Percentiles rank a stretch among this genome's conserved stretches.
These are phyloP conservation scores for Ashinkailepas kermadecensis DNA, from an alignment of 2,888 invertebrate genomes.

Conservation along the genomic window DNA sequence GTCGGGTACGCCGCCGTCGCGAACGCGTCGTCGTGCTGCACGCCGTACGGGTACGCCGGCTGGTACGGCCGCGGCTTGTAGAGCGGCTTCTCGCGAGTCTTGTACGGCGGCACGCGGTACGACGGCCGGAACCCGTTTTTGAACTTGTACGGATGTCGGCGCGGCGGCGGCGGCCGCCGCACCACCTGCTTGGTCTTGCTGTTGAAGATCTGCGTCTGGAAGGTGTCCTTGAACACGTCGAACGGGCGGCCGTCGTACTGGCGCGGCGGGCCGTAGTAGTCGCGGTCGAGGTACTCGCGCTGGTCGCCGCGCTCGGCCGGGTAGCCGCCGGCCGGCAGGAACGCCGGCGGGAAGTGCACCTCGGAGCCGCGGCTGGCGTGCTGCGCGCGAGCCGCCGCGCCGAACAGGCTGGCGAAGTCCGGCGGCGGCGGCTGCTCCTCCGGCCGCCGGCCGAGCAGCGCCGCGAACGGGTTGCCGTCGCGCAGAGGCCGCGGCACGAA, in stretches of 20 bases:
- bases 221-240: not conserved
- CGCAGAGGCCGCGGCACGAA: not conserved
- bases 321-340: not conserved
- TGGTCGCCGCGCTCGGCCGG: not conserved
- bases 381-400: not conserved
- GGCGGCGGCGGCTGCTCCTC: not conserved
- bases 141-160: not conserved
- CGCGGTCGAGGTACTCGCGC: not conserved
- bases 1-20: not conserved
- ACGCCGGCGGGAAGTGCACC: not conserved
- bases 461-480: not conserved
- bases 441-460: not conserved
- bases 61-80: not conserved
- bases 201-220: slow-evolving; percentile 20
- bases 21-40: not conserved
- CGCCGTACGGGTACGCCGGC: not conserved
- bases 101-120: not conserved
- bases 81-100: not conserved
- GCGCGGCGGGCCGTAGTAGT: slow-evolving; percentile 9
- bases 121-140: not conserved
- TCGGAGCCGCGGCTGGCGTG: not conserved
- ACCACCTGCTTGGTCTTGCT: slow-evolving; percentile 12
- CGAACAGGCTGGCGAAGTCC: not conserved
- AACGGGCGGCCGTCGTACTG: not conserved
- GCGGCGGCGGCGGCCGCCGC: not conserved